Evolutionary conservation across 2,888 invertebrate genomes (phyloP), one percentile per base, ranked within the genome.

Genomic region (Drosophila kuntzei): DNA sequence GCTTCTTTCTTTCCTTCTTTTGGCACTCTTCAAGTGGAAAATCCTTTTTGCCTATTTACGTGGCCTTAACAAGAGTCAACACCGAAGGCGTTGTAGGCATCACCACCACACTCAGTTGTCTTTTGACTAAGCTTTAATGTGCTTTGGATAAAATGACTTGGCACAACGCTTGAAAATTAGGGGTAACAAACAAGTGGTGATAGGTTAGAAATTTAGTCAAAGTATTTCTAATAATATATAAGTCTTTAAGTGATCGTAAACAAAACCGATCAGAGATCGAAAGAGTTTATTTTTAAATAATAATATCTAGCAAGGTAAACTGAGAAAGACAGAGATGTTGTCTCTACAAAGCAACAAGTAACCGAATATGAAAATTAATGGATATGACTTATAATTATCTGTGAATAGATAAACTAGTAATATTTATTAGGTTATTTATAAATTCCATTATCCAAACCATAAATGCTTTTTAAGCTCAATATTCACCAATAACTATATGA

Each of bases 11-110:
- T 55, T 16, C 43, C 22, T 50, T 65, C 73, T 76, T 80, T 75
- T 89, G 80, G 87, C 89, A 86, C 86, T 86, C 58, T 67, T 89
- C 84, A 86, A 86, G 89, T 87, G 89, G 89, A 86, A 87, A 89
- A 89, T 86, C 84, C 89, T 84, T 87, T 87, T 83, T 84, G 83
- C 77, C 86, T 82, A 82, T 82, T 82, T 71, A 71, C 80, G 71
- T 81, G 70, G 84, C 65, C 77, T 79, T 77, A 80, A 70, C 73
- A 74, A 72, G 41, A 53, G 77, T 84, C 80, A 77, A 80, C 75
- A 80, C 71, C 67, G 47, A 61, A 70, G 64, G 67, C 72, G 49
- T 65, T 75, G 65, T 67, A 16, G 32, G 44, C 54, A 32, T 29
- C 58, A 37, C 37, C 39, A 32, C 37, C 55, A 14, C 43, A 49